phyloP scores from a whole-genome alignment of 2,797 vertebrate species.

The Cottoperca gobio region DNA sequence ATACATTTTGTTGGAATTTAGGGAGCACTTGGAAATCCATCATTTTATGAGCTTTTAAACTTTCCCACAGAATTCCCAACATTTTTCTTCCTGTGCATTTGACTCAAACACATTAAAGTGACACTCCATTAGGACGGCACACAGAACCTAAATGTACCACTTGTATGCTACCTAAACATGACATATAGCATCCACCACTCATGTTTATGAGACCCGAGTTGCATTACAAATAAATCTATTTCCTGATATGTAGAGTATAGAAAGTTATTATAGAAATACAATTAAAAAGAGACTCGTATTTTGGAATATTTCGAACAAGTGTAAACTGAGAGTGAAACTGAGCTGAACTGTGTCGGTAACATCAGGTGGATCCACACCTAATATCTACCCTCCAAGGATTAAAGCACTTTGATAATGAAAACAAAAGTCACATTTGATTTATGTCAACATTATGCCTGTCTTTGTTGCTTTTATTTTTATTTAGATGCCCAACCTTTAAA shows the following conservation, averaged over 20 bases:
- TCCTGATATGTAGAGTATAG: constrained; percentile 5
- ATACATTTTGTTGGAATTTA: constrained; percentile 69
- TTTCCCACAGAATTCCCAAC: constrained; percentile 72
- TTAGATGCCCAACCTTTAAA: constrained; percentile 3
- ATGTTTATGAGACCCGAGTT: constrained; percentile 37
- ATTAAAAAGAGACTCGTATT: not conserved
- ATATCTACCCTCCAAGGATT: not conserved
- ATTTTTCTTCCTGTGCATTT: constrained; percentile 56
- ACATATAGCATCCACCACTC: constrained; percentile 43
- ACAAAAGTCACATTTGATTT: not conserved
- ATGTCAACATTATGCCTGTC: not conserved
- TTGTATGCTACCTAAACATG: constrained; percentile 42
- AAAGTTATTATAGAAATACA: constrained; percentile 21
- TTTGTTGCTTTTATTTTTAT: not conserved
- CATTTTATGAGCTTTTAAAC: constrained; percentile 67
- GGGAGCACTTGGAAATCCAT: constrained; percentile 73
- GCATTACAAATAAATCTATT: constrained; percentile 31
- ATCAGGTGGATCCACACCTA: constrained; percentile 17
- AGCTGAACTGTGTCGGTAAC: not conserved
- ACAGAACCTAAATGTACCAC: constrained; percentile 28
- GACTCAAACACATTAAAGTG: constrained; percentile 60
- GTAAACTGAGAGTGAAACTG: not conserved
- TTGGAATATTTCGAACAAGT: not conserved
- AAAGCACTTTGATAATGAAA: not conserved
- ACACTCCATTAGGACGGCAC: constrained; percentile 60